These are phyloP conservation scores for Sinosuthora webbiana DNA, from an alignment of 2,113 vertebrate genomes.

Conservation along the genomic window DNA sequence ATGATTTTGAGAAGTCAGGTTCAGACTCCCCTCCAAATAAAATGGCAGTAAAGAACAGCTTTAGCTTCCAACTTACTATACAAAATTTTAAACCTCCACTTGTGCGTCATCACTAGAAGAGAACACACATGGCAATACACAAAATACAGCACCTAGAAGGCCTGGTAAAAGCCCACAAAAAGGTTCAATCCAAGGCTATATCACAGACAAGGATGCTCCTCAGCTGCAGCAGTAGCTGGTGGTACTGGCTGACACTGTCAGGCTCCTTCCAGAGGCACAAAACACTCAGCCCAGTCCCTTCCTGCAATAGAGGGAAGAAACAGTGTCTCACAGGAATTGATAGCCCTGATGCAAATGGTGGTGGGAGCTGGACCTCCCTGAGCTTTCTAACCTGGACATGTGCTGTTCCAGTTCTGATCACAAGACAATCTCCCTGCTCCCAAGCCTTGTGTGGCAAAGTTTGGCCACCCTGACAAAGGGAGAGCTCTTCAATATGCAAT, in stretches of 20 bases:
- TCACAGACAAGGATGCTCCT: background rate
- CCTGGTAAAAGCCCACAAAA: accelerated
- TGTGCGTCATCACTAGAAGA: background rate
- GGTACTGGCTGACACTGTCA: background rate
- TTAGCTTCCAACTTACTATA: background rate
- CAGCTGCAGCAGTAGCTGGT: background rate
- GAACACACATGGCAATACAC: accelerated
- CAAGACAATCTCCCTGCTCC: accelerated
- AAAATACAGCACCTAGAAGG: background rate
- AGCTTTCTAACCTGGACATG: background rate
- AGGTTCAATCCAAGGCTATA: background rate
- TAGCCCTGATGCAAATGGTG: background rate
- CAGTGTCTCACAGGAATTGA: background rate
- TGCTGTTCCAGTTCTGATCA: background rate
- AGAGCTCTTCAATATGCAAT: background rate
- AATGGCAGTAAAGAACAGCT: background rate
- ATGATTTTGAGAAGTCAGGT: background rate
- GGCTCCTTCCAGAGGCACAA: background rate
- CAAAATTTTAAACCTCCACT: background rate
- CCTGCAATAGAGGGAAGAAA: background rate
- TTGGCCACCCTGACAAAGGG: accelerated
- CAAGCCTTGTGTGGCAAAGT: accelerated
- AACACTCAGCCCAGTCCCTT: background rate
- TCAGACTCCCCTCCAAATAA: background rate
- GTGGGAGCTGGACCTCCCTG: background rate